Base-by-base conservation (phyloP, 2,797 vertebrate genomes). In the Mus minutoides region DNA sequence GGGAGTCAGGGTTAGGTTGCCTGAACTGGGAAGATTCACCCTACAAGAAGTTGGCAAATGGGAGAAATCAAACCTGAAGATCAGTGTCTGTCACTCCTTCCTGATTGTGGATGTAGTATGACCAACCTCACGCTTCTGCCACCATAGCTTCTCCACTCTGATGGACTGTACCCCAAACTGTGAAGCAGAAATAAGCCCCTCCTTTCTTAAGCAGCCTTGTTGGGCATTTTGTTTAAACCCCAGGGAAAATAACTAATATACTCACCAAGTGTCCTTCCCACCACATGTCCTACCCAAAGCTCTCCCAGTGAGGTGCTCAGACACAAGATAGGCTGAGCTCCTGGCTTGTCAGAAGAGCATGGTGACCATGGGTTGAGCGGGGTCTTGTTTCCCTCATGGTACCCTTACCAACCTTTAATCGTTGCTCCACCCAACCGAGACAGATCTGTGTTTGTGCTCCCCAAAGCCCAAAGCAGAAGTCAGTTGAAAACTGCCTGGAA, bases 271-370 rank as follows among this genome's bases (percentile, higher is more conserved):
- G n/a, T 26, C 75, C 24, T 46, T 58, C 52, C 3, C 1, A 1
- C 0, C n/a, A 0, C 2, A 1, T 7, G 19, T 12, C 56, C 91
- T 34, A 37, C n/a, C 6, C 43, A 31, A 1, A 17, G 29, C 0
- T 26, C 3, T 4, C 0, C 5, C 5, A 0, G 1, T 6, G 67
- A 71, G 29, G n/a, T 49, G 2, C 21, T 3, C 10, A 2, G 29
- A 19, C 43, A 4, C 24, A 29, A 22, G 73, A 11, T 8, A 19
- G 4, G 29, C 3, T 10, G 3, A 83, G 49, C 52, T 24, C 8
- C 22, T 0, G n/a, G 6, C n/a, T 8, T 16, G 2, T 1, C 1
- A 34, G 82, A 62, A 1, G 40, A 56, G 6, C 0, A 0, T 22
- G 71, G 34, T 31, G 26, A 8, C 2, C 5, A 31, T 9, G 0